phyloP scores from a whole-genome alignment of 1,140 invertebrate genomes.

The Nebria ingens region DNA sequence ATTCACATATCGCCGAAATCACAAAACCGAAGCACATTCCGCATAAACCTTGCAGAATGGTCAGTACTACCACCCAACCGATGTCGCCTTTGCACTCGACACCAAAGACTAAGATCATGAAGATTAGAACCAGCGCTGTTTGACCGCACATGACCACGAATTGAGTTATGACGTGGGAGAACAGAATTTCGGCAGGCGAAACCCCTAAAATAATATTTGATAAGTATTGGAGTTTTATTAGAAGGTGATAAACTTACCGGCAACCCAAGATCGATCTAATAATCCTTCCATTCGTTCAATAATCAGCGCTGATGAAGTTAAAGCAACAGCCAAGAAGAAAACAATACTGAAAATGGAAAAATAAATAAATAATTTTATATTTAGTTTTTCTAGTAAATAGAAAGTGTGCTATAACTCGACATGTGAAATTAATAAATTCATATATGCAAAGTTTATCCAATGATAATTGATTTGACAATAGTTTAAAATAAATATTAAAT shows the following conservation, averaged over 20 bases:
- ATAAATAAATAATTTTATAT: constrained; percentile 1
- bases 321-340: constrained; percentile 86
- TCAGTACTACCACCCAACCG: constrained; percentile 70
- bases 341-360: constrained; percentile 61
- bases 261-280: constrained; percentile 80
- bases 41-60: constrained; percentile 78
- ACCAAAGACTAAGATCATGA: constrained; percentile 82
- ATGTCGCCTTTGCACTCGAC: constrained; percentile 80
- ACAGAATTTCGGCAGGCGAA: constrained; percentile 76
- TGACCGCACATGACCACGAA: constrained; percentile 90
- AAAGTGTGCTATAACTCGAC: not conserved
- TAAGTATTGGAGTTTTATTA: not conserved
- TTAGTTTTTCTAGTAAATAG: constrained; percentile 2
- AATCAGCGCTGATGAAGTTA: constrained; percentile 84
- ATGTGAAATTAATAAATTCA: not conserved
- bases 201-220: constrained; percentile 49
- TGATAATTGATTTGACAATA: not conserved
- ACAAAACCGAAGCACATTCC: constrained; percentile 93
- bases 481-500: not conserved
- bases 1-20: constrained; percentile 85
- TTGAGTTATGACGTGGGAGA: constrained; percentile 86
- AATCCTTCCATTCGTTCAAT: constrained; percentile 79
- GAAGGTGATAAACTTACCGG: constrained; percentile 23
- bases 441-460: not conserved
- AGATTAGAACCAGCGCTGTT: constrained; percentile 74